Base-by-base conservation (phyloP, 2,113 vertebrate species). In the Mesembrinibis cayennensis region DNA sequence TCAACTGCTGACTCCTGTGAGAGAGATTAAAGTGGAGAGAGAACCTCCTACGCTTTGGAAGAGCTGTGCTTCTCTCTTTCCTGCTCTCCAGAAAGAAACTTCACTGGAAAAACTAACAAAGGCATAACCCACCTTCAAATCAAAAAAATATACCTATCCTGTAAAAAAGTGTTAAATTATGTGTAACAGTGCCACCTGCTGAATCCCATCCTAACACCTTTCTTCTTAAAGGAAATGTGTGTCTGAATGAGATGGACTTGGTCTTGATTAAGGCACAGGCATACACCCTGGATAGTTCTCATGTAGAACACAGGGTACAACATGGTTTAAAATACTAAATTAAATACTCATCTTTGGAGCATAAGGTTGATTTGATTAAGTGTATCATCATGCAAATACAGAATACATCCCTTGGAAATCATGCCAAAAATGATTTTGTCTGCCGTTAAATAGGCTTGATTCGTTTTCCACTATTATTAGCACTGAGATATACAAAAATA, bases 121-220 rank as follows among this genome's bases (percentile, higher is more conserved):
- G 29, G 29, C 42, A 40, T 82, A 96, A 78, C 34, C 16, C 10
- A 55, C 55, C 30, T 91, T 49, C 73, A 82, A 71, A 63, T 72
- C 69, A 71, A 89, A 77, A 77, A 74, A 52, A 29, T 58, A 45
- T 40, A 63, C 21, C 25, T 66, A 19, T 9, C 40, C 42, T 85
- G 32, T 72, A 32, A 70, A 71, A 82, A 78, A 88, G 13, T 78
- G 63, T 84, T 93, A 92, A 95, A 79, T 93, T 87, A 79, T 72
- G 80, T 90, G 65, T 92, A 95, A 94, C 83, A 95, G 89, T 97
- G 94, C 94, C 95, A 95, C 89, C 94, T 96, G 90, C 63, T 95
- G 96, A 96, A 90, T 89, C 36, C 59, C 56, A 47, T 83, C 56
- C 63, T 70, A 76, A 65, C 27, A 67, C 90, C 76, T 93, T 92